Base-by-base conservation (phyloP, 2,113 vertebrate species). In the Hyperopisus bebe region DNA sequence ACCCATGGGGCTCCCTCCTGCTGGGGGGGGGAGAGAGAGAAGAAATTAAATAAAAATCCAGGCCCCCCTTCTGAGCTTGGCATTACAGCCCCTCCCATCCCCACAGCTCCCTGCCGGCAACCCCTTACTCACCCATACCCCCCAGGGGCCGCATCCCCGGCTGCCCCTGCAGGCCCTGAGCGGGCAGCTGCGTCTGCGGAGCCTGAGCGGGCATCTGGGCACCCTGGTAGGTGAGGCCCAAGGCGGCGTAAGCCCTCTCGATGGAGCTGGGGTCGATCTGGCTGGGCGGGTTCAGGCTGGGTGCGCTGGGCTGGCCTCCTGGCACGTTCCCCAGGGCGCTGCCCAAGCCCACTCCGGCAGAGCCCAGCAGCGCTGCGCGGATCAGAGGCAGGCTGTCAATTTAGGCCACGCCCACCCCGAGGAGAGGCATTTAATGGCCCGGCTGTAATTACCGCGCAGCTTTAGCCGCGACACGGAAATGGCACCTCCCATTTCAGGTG, bases 221-320 rank as follows among this genome's bases (percentile, higher is more conserved):
- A 51, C 97, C 98, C 95, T 99, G 98, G 94, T 99, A 99, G 86
- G 98, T 97, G 83, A 99, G 97, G 89, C 98, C 98, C 13, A 99
- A 96, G 13, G 98, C 98, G 87, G 98, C 98, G 0, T 99, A 99
- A 50, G 98, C 98, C 93, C 98, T 95, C 92, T 99, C 98, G 87
- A 99, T 99, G 47, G 98, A 99, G 94, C 98, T 99, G 91, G 98
- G 98, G 92, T 99, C 98, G 91, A 99, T 99, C 94, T 98, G 98
- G 94, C 96, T 98, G 24, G 97, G 95, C 48, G 97, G 96, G 95
- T 97, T 99, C 89, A 99, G 95, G 93, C 93, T 98, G 70, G 98
- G 96, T 0, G 97, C 89, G 90, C 96, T 96, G 90, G 97, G 97
- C 44, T 97, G 97, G 66, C 97, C 97, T 90, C 98, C 97, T 0